phyloP scores from a whole-genome alignment of 1,140 invertebrate species.

The Heliothis virescens region DNA sequence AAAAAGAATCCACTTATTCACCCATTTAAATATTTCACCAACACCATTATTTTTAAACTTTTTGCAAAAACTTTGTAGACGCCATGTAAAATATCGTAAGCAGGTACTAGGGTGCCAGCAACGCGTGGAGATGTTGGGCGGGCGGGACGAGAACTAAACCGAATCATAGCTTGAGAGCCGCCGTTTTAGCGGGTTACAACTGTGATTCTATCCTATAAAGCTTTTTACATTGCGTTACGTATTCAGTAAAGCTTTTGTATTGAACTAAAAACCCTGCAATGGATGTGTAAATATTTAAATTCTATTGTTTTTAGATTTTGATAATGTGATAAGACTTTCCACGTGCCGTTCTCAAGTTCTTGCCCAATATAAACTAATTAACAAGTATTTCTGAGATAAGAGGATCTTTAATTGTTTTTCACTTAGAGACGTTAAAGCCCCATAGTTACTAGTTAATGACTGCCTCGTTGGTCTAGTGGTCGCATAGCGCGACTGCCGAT shows the following conservation, averaged over 20 bases:
- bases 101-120: conserved; percentile 53
- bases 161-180: conserved; percentile 21
- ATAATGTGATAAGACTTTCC: too few relatives aligned
- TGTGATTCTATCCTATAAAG: neutral
- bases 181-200: neutral
- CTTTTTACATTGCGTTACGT: neutral
- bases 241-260: neutral
- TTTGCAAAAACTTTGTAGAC: neutral
- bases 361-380: too few relatives aligned
- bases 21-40: neutral
- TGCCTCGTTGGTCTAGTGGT: too few relatives aligned
- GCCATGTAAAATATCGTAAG: conserved; percentile 1
- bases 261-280: neutral
- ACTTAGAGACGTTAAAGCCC: too few relatives aligned
- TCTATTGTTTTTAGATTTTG: neutral
- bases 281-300: neutral
- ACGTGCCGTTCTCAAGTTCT: too few relatives aligned
- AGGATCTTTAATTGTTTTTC: too few relatives aligned
- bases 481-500: too few relatives aligned
- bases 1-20: conserved; percentile 16
- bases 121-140: conserved; percentile 56
- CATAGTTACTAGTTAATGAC: too few relatives aligned
- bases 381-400: too few relatives aligned
- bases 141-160: conserved; percentile 49
- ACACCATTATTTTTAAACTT: conserved; percentile 2